Evolutionary conservation across 1,140 invertebrate species (phyloP).

Genomic region (Drosophila tani): DNA sequence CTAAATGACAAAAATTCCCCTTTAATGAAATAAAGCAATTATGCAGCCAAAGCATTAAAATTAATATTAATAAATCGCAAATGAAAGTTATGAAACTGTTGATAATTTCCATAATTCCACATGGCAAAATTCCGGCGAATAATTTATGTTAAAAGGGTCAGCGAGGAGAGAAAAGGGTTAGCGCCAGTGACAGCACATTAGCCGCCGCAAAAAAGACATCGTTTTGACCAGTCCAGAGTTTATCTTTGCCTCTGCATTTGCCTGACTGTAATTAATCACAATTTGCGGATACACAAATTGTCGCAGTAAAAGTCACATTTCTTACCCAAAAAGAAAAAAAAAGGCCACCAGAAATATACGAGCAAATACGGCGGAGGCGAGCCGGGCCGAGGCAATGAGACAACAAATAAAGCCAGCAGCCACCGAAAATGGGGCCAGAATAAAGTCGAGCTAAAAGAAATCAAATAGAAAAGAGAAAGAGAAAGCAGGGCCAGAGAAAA

Average conservation of each 20-base stretch:
- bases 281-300: conserved; percentile 72
- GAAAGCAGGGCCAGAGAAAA: conserved; percentile 22
- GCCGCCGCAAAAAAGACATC: conserved; percentile 17
- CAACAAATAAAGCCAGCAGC: conserved; percentile 62
- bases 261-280: conserved; percentile 62
- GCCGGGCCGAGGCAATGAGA: conserved; percentile 36
- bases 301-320: conserved; percentile 72
- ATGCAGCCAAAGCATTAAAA: conserved; percentile 35
- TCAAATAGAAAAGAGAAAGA: conserved; percentile 48
- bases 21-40: conserved; percentile 31
- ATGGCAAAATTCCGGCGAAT: conserved; percentile 34
- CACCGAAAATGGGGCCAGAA: conserved; percentile 60
- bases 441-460: conserved; percentile 60
- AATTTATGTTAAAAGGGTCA: conserved; percentile 42
- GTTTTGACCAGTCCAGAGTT: conserved; percentile 43
- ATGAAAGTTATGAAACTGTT: conserved; percentile 41
- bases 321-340: conserved; percentile 27
- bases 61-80: conserved; percentile 53
- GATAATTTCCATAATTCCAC: conserved; percentile 26
- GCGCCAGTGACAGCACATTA: conserved; percentile 45
- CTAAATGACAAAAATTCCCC: conserved; percentile 30
- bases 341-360: not conserved
- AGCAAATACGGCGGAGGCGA: conserved; percentile 1
- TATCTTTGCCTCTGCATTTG: conserved; percentile 23
- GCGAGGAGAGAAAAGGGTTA: conserved; percentile 13